phyloP scores from a whole-genome alignment of 2,797 vertebrate genomes.

The Hypotaenidia okinawae region DNA sequence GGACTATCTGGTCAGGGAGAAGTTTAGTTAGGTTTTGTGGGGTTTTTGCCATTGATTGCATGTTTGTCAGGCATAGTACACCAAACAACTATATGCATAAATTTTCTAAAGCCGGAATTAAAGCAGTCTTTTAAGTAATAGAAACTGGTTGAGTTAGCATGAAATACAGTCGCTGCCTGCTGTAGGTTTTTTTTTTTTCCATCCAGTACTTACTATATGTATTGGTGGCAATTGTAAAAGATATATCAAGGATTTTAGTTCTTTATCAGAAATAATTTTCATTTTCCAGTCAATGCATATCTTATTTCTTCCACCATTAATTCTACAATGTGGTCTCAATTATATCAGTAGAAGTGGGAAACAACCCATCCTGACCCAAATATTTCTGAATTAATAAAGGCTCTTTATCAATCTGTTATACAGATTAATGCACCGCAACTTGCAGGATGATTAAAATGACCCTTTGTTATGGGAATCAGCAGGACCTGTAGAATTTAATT shows the following conservation, averaged over 20 bases:
- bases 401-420: constrained; percentile 80
- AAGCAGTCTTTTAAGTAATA: neutral
- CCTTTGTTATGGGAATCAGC: constrained; percentile 72
- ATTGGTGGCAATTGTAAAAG: constrained; percentile 52
- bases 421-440: constrained; percentile 79
- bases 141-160: neutral
- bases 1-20: neutral
- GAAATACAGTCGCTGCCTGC: neutral
- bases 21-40: neutral
- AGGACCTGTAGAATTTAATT: constrained; percentile 74
- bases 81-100: neutral
- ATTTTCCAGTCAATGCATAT: constrained; percentile 82
- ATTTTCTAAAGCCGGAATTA: neutral
- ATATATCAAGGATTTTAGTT: constrained; percentile 66
- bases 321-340: constrained; percentile 78
- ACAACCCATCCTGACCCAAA: constrained; percentile 74
- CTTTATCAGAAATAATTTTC: constrained; percentile 77
- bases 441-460: constrained; percentile 80
- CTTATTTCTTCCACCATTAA: constrained; percentile 84
- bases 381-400: constrained; percentile 78
- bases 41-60: neutral
- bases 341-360: constrained; percentile 74
- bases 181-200: neutral
- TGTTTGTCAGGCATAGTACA: neutral
- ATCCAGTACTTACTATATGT: constrained; percentile 28